Base-by-base conservation (phyloP, 2,797 vertebrate species). In the Acanthis flammea region DNA sequence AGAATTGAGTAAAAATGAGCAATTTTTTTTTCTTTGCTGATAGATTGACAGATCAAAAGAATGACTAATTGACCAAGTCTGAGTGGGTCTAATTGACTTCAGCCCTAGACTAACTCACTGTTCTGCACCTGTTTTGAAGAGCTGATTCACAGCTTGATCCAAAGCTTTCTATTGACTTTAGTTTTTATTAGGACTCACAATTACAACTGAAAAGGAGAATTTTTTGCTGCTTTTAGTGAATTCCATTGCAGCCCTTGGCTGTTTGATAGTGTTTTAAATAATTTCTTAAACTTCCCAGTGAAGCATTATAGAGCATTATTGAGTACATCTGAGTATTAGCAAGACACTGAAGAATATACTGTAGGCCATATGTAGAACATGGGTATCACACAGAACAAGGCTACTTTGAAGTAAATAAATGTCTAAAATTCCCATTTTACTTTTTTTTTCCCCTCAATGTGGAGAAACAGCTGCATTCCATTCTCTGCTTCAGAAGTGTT, bases 21-120 rank as follows among this genome's bases (percentile, higher is more conserved):
- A 5, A 25, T 70, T 79, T 37, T 47, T 47, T 85, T 85, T 78
- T 75, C 35, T 79, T 63, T 55, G 71, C 63, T 82, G 30, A n/a
- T 71, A 82, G 53, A 73, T 14, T 57, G 80, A 74, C 67, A 93
- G 71, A 87, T 95, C 93, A 96, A 95, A 95, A 71, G 94, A 90
- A 92, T 79, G 22, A 57, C 80, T 95, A 90, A 92, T 67, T 85
- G 84, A 79, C 19, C 55, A 86, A 90, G 79, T 15, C 53, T 94
- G 83, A 82, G 55, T 77, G 61, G 19, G 12, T 67, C 48, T 92
- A 94, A 96, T 76, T 89, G 60, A 88, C 67, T 94, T 86, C 90
- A 93, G 80, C 44, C 92, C 61, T 73, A 51, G 47, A 70, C 58
- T 84, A 70, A 48, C 48, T 73, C 76, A 81, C 44, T 94, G 81